A percentile compares a stretch with the other conserved stretches of the same genome.
Evolutionary conservation across 1,140 invertebrate genomes (phyloP).

Genomic region (Rhysida immarginata): DNA sequence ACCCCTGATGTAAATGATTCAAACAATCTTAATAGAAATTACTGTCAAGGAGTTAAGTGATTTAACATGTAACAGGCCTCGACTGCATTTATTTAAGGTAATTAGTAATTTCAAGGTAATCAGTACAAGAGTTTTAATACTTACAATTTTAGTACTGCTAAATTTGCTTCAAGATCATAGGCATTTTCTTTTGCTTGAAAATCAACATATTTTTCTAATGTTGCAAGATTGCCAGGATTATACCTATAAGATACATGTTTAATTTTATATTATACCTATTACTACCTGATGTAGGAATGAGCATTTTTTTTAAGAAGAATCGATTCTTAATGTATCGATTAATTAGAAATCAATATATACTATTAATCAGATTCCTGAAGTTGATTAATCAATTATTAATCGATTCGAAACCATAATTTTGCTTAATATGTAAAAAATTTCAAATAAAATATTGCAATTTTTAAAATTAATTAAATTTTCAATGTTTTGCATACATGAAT

Average conservation of each 20-base stretch:
- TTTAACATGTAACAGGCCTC: no score
- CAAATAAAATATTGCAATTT: no score
- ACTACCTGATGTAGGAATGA: not conserved
- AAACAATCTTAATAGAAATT: no score
- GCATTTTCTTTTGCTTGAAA: conserved; percentile 82
- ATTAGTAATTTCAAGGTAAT: no score
- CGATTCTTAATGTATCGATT: not conserved
- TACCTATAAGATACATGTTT: conserved; percentile 44
- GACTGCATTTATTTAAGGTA: no score
- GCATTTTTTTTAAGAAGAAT: not conserved
- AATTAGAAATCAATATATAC: not conserved
- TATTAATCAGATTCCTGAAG: not conserved
- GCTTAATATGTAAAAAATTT: no score
- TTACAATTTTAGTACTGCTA: conserved; percentile 56
- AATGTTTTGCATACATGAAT: no score
- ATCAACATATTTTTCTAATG: conserved; percentile 80
- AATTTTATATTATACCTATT: not conserved
- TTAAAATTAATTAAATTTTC: no score
- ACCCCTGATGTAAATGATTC: no score
- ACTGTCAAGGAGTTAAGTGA: no score
- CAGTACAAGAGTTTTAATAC: no score
- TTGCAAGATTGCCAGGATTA: conserved; percentile 81
- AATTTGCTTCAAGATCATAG: conserved; percentile 90
- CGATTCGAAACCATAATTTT: no score
- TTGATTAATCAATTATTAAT: not conserved